phyloP scores from a whole-genome alignment of 1,140 invertebrate species.

The Spodoptera litura region DNA sequence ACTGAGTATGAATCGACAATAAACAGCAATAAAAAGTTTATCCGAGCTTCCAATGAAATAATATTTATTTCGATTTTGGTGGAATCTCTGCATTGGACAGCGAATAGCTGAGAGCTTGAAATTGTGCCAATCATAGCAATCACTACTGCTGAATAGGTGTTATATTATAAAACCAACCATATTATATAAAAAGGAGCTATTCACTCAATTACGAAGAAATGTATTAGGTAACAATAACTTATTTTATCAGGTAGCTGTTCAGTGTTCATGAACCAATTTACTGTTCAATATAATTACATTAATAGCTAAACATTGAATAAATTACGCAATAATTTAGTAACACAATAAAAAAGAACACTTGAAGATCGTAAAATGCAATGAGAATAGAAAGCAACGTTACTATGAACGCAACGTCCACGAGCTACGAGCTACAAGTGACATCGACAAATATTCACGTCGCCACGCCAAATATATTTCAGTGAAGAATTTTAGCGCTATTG shows the following conservation, averaged over 20 bases:
- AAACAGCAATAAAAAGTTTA: not conserved
- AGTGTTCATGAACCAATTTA: too few species aligned
- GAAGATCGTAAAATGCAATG: not conserved
- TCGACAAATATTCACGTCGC: constrained; percentile 9
- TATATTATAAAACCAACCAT: not conserved
- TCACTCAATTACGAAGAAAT: too few species aligned
- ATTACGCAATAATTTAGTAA: too few species aligned
- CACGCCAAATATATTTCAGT: constrained; percentile 18
- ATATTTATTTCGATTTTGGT: constrained; percentile 20
- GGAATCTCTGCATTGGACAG: constrained; percentile 9
- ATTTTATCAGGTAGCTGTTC: too few species aligned
- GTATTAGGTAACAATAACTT: too few species aligned
- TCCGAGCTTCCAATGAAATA: not conserved
- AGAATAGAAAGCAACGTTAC: not conserved
- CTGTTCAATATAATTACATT: too few species aligned
- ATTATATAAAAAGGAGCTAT: too few species aligned
- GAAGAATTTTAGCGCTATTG: not conserved
- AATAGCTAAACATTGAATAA: too few species aligned
- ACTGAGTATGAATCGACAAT: not conserved
- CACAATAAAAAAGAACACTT: too few species aligned
- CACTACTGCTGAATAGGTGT: not conserved
- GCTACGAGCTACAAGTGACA: constrained; percentile 4
- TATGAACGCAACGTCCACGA: not conserved
- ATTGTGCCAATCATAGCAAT: constrained; percentile 28
- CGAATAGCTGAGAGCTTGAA: constrained; percentile 30